Evolutionary conservation across 2,888 invertebrate species (phyloP).

Genomic region (Melanostoma scalare): DNA sequence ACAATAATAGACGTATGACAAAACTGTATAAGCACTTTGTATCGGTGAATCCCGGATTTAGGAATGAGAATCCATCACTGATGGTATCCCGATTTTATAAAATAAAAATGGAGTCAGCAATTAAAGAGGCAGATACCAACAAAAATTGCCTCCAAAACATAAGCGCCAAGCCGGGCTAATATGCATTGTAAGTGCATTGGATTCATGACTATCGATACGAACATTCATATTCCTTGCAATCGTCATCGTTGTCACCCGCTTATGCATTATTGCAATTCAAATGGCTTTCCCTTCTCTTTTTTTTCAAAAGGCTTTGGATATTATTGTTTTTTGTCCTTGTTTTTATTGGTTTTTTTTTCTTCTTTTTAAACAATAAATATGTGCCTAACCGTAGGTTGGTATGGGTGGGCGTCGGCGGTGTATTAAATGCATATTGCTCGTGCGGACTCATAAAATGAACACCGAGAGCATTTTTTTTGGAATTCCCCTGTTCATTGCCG

Average conservation of each 20-base stretch:
- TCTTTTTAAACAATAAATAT: slow-evolving; percentile 21
- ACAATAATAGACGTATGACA: slow-evolving; percentile 17
- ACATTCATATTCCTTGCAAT: slow-evolving; percentile 11
- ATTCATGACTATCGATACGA: slow-evolving; percentile 28
- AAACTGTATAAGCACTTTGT: slow-evolving; percentile 40
- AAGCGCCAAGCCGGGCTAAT: slow-evolving; percentile 47
- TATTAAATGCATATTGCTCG: slow-evolving; percentile 8
- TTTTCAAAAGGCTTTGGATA: slow-evolving; percentile 24
- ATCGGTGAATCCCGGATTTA: slow-evolving; percentile 36
- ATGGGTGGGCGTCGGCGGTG: slow-evolving; percentile 12
- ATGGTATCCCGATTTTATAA: slow-evolving; percentile 50
- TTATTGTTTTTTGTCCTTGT: slow-evolving; percentile 39
- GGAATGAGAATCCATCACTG: slow-evolving; percentile 45
- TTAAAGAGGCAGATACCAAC: slow-evolving; percentile 36
- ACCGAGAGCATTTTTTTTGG: slow-evolving; percentile 35
- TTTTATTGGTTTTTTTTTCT: background rate
- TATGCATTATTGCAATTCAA: slow-evolving; percentile 32
- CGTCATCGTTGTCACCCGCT: slow-evolving; percentile 52
- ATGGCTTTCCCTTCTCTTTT: slow-evolving; percentile 22
- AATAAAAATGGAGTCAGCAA: slow-evolving; percentile 63
- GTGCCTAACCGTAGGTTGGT: slow-evolving; percentile 13
- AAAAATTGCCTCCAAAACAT: slow-evolving; percentile 33
- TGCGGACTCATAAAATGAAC: slow-evolving; percentile 37
- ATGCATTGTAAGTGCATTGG: slow-evolving; percentile 34
- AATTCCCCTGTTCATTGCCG: slow-evolving; percentile 50